These are phyloP conservation scores for Nomada lathburiana DNA, from an alignment of 2,888 invertebrate genomes.

Conservation along the genomic window DNA sequence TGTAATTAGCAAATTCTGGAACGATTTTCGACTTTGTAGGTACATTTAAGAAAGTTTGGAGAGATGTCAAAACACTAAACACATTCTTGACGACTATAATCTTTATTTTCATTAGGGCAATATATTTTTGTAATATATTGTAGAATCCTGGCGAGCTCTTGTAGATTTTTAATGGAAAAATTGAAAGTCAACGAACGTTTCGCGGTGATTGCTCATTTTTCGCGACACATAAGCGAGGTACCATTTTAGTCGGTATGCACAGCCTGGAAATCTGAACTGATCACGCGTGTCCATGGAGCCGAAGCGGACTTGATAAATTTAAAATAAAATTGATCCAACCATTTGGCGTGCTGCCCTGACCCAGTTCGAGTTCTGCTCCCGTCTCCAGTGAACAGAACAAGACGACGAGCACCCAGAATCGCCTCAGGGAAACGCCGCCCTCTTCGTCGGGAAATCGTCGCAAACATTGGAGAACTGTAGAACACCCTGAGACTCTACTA, in stretches of 20 bases:
- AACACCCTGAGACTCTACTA: background rate
- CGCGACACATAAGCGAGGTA: slow-evolving; percentile 12
- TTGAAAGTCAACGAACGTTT: slow-evolving; percentile 8
- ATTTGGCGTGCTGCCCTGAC: slow-evolving; percentile 82
- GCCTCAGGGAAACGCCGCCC: slow-evolving; percentile 77
- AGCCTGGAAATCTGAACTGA: slow-evolving; percentile 58
- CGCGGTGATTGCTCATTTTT: background rate
- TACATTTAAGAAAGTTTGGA: too few relatives aligned
- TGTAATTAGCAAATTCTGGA: too few relatives aligned
- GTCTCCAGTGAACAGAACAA: slow-evolving; percentile 74
- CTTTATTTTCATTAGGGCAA: too few relatives aligned
- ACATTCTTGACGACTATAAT: too few relatives aligned
- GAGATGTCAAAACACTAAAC: too few relatives aligned
- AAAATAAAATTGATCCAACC: slow-evolving; percentile 81
- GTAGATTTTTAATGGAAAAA: background rate
- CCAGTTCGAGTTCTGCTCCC: slow-evolving; percentile 78
- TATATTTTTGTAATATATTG: background rate
- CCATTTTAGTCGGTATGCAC: slow-evolving; percentile 48
- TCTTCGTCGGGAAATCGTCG: slow-evolving; percentile 37
- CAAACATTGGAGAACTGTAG: slow-evolving; percentile 22
- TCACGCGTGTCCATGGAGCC: slow-evolving; percentile 58
- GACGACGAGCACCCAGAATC: slow-evolving; percentile 65
- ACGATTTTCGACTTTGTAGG: too few relatives aligned
- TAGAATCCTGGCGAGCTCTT: background rate
- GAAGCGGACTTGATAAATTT: slow-evolving; percentile 76